phyloP scores from a whole-genome alignment of 1,140 invertebrate species.

The Cotesia glomerata region DNA sequence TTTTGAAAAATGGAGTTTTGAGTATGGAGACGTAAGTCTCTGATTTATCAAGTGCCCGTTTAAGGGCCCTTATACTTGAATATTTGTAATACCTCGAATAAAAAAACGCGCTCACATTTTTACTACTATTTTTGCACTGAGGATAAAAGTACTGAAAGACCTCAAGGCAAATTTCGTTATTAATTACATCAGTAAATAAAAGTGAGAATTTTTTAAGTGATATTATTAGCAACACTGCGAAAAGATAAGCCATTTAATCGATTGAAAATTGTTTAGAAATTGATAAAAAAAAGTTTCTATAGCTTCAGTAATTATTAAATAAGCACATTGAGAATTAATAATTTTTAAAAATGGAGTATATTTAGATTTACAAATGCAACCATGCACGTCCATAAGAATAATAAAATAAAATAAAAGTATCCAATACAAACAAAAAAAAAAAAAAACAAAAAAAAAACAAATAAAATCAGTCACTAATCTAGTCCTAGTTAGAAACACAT shows the following conservation, averaged over 20 bases:
- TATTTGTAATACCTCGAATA: not conserved
- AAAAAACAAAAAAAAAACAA: not conserved
- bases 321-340: not conserved
- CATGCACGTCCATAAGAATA: constrained; percentile 46
- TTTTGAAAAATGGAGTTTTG: constrained; percentile 93
- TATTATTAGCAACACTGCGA: not conserved
- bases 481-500: constrained; percentile 15
- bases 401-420: constrained; percentile 31
- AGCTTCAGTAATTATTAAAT: not conserved
- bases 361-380: constrained; percentile 40
- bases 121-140: not conserved
- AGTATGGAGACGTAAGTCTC: constrained; percentile 87
- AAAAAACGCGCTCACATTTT: not conserved
- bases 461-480: constrained; percentile 12
- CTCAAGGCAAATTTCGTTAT: constrained; percentile 2
- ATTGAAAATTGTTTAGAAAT: not conserved
- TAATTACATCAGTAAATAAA: not conserved
- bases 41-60: constrained; percentile 54
- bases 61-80: constrained; percentile 28
- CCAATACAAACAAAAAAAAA: not conserved
- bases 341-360: constrained; percentile 4
- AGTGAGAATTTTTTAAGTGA: not conserved
- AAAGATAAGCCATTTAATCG: not conserved
- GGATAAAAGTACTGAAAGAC: constrained; percentile 10
- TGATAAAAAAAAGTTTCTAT: constrained; percentile 8